These are phyloP conservation scores for Ochotona curzoniae DNA, from an alignment of 2,113 vertebrate genomes.

Conservation along the genomic window DNA sequence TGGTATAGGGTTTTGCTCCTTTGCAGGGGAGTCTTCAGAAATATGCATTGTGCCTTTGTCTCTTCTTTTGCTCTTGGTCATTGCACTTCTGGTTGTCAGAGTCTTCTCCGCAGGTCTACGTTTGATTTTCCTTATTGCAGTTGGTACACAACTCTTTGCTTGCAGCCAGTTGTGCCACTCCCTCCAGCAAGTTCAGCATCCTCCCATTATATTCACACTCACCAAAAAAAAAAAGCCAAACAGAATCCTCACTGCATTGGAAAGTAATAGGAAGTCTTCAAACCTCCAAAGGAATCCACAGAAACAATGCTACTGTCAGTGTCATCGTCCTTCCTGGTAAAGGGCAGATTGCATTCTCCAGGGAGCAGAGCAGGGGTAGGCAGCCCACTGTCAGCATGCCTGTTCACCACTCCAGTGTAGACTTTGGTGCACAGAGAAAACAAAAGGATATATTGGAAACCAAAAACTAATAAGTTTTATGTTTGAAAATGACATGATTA, in stretches of 20 bases:
- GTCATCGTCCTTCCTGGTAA: background rate
- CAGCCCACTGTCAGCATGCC: background rate
- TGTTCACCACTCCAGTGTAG: background rate
- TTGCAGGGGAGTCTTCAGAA: too few species aligned
- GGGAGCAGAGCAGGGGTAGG: background rate
- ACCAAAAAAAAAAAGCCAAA: background rate
- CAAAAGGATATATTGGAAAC: background rate
- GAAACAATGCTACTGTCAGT: background rate
- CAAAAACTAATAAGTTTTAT: background rate
- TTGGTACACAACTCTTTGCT: too few species aligned
- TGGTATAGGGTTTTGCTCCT: too few species aligned
- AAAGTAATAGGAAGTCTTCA: background rate
- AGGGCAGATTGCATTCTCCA: background rate
- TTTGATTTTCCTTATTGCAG: too few species aligned
- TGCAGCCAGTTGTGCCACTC: too few species aligned
- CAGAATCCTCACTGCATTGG: background rate
- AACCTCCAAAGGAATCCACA: background rate
- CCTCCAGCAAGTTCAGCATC: background rate
- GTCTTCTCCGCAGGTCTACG: too few species aligned
- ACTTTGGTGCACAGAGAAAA: background rate
- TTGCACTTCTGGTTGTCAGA: too few species aligned
- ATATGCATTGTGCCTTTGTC: too few species aligned
- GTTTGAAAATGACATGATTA: background rate
- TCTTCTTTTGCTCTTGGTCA: too few species aligned
- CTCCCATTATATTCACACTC: background rate